Percentiles rank a stretch among this genome's conserved stretches.
These are phyloP conservation scores for Entomobrya multifasciata DNA, from an alignment of 2,888 invertebrate genomes.

Conservation along the genomic window DNA sequence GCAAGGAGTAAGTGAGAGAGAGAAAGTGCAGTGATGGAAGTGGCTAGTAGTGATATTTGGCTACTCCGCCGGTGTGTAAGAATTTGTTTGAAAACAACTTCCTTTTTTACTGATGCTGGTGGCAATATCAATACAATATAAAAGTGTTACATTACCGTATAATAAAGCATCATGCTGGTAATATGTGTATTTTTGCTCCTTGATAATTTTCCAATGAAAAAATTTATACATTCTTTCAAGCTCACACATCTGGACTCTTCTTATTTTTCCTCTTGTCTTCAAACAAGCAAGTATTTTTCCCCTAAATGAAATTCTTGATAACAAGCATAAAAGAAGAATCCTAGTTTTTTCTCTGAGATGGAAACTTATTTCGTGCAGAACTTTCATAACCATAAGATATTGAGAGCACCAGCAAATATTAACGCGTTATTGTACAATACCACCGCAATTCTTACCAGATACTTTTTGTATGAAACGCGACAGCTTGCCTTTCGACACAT, in stretches of 20 bases:
- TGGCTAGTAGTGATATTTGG: conserved; percentile 25
- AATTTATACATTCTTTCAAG: background rate
- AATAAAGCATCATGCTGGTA: background rate
- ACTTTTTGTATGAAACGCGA: background rate
- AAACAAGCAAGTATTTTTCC: conserved; percentile 29
- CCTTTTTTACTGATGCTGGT: background rate
- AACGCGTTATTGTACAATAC: background rate
- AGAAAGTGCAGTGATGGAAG: conserved; percentile 14
- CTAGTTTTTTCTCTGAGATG: background rate
- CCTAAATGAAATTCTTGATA: conserved; percentile 40
- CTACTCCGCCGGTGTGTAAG: conserved; percentile 31
- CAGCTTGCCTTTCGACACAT: conserved; percentile 6
- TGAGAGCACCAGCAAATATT: conserved; percentile 38
- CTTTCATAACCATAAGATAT: conserved; percentile 12
- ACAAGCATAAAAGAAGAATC: background rate
- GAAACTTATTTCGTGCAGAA: background rate
- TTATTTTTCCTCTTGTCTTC: background rate
- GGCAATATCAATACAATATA: conserved; percentile 12
- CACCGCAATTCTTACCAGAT: background rate
- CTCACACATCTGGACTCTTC: background rate
- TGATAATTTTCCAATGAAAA: conserved; percentile 55
- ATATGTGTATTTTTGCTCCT: conserved; percentile 18
- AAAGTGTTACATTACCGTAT: conserved; percentile 10
- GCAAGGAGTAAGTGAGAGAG: background rate
- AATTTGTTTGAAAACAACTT: conserved; percentile 16